Evolutionary conservation across 2,888 invertebrate species (phyloP), one percentile per base, ranked within the genome.

Genomic region (Macrosiphum euphorbiae): DNA sequence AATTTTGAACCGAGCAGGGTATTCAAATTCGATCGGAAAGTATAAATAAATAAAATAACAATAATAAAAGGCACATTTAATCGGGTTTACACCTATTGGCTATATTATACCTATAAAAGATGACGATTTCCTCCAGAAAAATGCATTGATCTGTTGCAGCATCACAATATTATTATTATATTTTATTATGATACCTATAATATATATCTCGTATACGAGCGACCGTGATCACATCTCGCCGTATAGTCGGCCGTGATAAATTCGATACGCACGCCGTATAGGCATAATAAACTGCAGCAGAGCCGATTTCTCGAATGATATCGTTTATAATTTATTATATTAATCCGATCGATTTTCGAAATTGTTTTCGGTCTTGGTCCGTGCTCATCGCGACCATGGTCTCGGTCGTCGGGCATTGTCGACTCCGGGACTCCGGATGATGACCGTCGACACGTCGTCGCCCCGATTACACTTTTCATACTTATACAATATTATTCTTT

Each of bases 251-350:
- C 92, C 92, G 41, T 88, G 92, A 92, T 67, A 88, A 92, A 88
- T 92, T 92, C 35, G 92, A 92, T 41, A 88, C 92, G 92, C 67
- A 24, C 26, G 10, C 88, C n/a, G 78, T 41, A 35, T 78, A 41
- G 78, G 78, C 35, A 78, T 41, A 41, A 20, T 84, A 44, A 28
- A 85, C 55, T 7, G 8, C 47, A 44, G 8, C 47, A 44, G n/a
- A 47, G 4, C 52, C 88, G 88, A 88, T 88, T 52, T 88, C 78
- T 90, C 26, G 61, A 89, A 44, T 61, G 61, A 89, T 47, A 44
- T 86, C 44, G 78, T 47, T 28, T 47, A n/a, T 86, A 86, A 88
- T 78, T 78, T 35, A 67, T 26, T 35, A 50, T 90, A 84, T 84
- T 55, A 85, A 41, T 58, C 67, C 52, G 55, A 85, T 91, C 55